A percentile compares a stretch with the other conserved stretches of the same genome.
These are phyloP conservation scores for Schrankia costaestrigalis DNA, from an alignment of 2,888 invertebrate genomes.

Conservation along the genomic window DNA sequence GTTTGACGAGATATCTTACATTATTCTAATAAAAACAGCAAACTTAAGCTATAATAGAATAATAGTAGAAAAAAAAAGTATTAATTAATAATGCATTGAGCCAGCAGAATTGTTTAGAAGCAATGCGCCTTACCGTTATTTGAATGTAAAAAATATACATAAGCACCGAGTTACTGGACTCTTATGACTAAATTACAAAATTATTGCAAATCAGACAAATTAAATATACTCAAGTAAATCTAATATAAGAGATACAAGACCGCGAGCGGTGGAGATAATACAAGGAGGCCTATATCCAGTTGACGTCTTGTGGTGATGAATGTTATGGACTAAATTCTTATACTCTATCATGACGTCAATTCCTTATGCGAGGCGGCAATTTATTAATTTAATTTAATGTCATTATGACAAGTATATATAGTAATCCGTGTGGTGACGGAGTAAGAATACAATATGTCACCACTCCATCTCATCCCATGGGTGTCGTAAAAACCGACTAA, in stretches of 20 bases:
- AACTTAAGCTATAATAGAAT: conserved; percentile 36
- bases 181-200: conserved; percentile 40
- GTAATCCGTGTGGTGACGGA: too few species aligned
- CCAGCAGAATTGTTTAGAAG: conserved; percentile 59
- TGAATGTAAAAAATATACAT: conserved; percentile 40
- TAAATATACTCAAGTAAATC: not conserved
- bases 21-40: conserved; percentile 32
- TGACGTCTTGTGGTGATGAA: too few species aligned
- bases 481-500: too few species aligned
- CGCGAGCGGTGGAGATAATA: too few species aligned
- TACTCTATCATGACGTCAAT: too few species aligned
- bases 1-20: conserved; percentile 13
- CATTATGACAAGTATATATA: too few species aligned
- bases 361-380: too few species aligned
- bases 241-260: not conserved
- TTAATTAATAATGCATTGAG: conserved; percentile 60
- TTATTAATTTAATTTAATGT: too few species aligned
- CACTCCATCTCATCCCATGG: too few species aligned
- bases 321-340: too few species aligned
- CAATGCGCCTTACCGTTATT: conserved; percentile 44
- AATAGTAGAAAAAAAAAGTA: conserved; percentile 16
- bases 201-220: conserved; percentile 14
- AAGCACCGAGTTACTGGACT: conserved; percentile 60
- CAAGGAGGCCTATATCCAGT: too few species aligned
- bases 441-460: too few species aligned